Evolutionary conservation across 2,888 invertebrate species (phyloP).

Genomic region (Calephelis perditalis): DNA sequence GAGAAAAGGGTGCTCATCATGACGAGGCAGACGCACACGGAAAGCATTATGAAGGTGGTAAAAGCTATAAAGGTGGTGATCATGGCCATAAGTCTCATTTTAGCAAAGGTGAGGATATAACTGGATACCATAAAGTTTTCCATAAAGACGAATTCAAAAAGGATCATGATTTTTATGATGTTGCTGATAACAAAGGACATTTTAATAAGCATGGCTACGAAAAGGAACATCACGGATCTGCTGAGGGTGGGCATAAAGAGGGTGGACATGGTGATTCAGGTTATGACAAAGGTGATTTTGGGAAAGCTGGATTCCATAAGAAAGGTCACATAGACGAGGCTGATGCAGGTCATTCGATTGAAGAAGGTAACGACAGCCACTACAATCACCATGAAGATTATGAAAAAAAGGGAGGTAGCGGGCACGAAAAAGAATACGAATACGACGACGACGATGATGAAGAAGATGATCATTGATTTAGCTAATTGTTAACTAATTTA

Average conservation of each 20-base stretch:
- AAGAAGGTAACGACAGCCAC: slow-evolving; percentile 76
- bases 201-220: slow-evolving; percentile 80
- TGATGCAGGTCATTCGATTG: slow-evolving; percentile 75
- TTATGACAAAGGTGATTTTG: slow-evolving; percentile 68
- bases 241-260: slow-evolving; percentile 76
- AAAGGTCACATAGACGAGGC: slow-evolving; percentile 75
- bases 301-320: slow-evolving; percentile 76
- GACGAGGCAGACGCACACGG: slow-evolving; percentile 76
- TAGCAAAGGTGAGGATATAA: slow-evolving; percentile 84
- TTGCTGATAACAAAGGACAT: slow-evolving; percentile 81
- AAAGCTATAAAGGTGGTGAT: slow-evolving; percentile 75
- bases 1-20: slow-evolving; percentile 73
- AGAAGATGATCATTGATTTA: slow-evolving; percentile 43
- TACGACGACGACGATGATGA: slow-evolving; percentile 56
- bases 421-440: slow-evolving; percentile 64
- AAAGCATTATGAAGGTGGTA: slow-evolving; percentile 70
- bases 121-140: slow-evolving; percentile 85
- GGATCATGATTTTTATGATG: slow-evolving; percentile 86
- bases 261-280: slow-evolving; percentile 75
- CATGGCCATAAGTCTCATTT: slow-evolving; percentile 78
- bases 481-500: slow-evolving; percentile 49
- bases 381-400: slow-evolving; percentile 74
- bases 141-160: slow-evolving; percentile 88
- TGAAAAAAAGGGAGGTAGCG: slow-evolving; percentile 71
- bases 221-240: slow-evolving; percentile 72